Base-by-base conservation (phyloP, 2,797 vertebrate genomes). In the Chromobotia macracanthus region DNA sequence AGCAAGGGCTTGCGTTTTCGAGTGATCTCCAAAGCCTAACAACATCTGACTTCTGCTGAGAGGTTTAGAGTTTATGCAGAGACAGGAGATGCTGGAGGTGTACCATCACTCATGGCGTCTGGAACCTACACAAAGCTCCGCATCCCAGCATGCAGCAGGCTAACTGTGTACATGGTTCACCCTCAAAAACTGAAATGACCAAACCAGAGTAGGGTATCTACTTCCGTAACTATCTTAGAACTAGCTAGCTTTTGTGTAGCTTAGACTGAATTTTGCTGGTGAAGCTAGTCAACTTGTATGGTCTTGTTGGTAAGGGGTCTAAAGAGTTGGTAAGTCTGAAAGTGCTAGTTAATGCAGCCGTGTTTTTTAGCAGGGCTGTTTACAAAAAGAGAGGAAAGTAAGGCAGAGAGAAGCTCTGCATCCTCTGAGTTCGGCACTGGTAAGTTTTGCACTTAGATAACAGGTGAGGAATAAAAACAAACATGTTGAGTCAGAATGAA, bases 21-120 rank as follows among this genome's bases (percentile, higher is more conserved):
- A 76, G 41, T 80, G 70, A 76, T 78, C 68, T 75, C 63, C 19
- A 60, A 66, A 69, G 63, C 74, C 85, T 88, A 88, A 89, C 89
- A 84, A 86, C 78, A 87, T 86, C 82, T 84, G 85, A 58, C 83
- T 90, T 86, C 75, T 15, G 79, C 87, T 87, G 85, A 84, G 88
- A 91, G 83, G 75, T 84, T 87, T 84, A 84, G 72, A 84, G 84
- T 46, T 44, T 56, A 76, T 67, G 63, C 61, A 61, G 68, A 79
- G 73, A 28, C 11, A 66, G 61, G 31, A 35, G 51, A 56, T 31
- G 44, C 61, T 75, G 75, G 66, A 68, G 79, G 60, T 71, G 51
- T 12, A 13, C 61, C 48, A 21, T 50, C 48, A 50, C 63, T 69
- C 56, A 55, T 13, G 70, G 56, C 50, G 35, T 56, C 60, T 23